Base-by-base conservation (phyloP, 2,113 vertebrate genomes). In the Catharus minimus region DNA sequence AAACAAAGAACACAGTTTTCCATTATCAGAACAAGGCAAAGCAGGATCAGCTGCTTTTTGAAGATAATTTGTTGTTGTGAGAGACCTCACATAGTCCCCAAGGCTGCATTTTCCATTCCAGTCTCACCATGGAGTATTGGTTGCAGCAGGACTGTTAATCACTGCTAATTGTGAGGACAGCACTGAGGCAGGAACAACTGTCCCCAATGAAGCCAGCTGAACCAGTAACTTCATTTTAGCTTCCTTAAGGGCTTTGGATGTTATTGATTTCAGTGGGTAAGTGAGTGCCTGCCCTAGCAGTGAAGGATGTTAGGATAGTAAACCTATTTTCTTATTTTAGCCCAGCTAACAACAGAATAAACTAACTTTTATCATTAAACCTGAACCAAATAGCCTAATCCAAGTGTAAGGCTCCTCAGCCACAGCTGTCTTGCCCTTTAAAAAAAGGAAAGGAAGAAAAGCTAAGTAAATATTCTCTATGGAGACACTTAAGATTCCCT, bases 401-500 rank as follows among this genome's bases (percentile, higher is more conserved):
- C 50, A 89, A 79, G 19, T 21, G 32, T 76, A 64, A 86, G 33
- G 30, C 43, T 89, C 82, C 81, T 44, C 13, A 77, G 28, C 26
- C 53, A 52, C 52, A 89, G 69, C 38, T 52, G 36, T 56, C 74
- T 85, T 69, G 62, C 81, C 67, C 79, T 89, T 92, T 92, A 62
- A 92, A 80, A 69, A 47, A 50, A 20, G 2, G 12, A 30, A 49
- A 22, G 43, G 30, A 30, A 56, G 43, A 87, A 86, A 77, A 36
- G 32, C 49, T 23, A 87, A 79, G 69, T 58, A 82, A 92, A 82
- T 73, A 55, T 62, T 95, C 86, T 89, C 82, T 28, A 13, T 43
- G 39, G 86, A 95, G n/a, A 89, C n/a, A 73, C 89, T 87, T 82
- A 76, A 93, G 43, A 82, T 69, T 89, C 71, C 60, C 78, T 93